Conservation (phyloP, 92 coral and sea anemone species). For the Heliopora coerulea region DNA sequence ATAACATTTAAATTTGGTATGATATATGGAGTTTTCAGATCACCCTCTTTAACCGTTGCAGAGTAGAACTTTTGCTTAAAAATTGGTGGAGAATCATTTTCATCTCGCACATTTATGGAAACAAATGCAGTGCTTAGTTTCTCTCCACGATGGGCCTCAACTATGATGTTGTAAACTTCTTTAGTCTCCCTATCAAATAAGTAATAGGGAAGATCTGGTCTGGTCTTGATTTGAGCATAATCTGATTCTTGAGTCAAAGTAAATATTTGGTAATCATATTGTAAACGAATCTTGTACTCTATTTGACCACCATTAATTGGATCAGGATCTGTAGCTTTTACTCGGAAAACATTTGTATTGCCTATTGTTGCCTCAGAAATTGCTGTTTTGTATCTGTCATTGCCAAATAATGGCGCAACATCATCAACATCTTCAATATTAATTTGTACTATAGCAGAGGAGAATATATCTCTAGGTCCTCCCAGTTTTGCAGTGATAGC, state of each 20-base stretch:
- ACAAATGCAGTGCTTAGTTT: constrained; percentile 55
- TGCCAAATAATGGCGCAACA: constrained; percentile 28
- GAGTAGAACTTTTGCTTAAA: constrained; percentile 59
- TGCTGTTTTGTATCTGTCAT: constrained; percentile 21
- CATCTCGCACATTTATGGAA: constrained; percentile 67
- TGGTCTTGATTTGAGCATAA: constrained; percentile 43
- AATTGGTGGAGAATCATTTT: constrained; percentile 76
- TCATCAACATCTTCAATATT: constrained; percentile 33
- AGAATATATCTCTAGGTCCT: background rate
- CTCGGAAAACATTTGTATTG: constrained; percentile 23
- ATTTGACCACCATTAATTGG: constrained; percentile 6
- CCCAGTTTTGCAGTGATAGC: background rate
- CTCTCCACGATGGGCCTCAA: constrained; percentile 60
- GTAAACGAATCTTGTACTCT: background rate
- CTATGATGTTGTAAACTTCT: constrained; percentile 44
- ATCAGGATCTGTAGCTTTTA: constrained; percentile 35
- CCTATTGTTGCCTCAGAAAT: constrained; percentile 23
- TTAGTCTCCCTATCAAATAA: constrained; percentile 71
- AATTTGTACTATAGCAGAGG: constrained; percentile 40
- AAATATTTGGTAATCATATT: constrained; percentile 10
- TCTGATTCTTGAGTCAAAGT: background rate
- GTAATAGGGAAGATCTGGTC: constrained; percentile 40
- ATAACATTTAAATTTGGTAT: constrained; percentile 46
- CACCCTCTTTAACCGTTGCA: constrained; percentile 57
- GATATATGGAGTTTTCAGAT: constrained; percentile 50